Base-by-base conservation (phyloP, 2,113 vertebrate genomes). In the Thamnophis sirtalis region DNA sequence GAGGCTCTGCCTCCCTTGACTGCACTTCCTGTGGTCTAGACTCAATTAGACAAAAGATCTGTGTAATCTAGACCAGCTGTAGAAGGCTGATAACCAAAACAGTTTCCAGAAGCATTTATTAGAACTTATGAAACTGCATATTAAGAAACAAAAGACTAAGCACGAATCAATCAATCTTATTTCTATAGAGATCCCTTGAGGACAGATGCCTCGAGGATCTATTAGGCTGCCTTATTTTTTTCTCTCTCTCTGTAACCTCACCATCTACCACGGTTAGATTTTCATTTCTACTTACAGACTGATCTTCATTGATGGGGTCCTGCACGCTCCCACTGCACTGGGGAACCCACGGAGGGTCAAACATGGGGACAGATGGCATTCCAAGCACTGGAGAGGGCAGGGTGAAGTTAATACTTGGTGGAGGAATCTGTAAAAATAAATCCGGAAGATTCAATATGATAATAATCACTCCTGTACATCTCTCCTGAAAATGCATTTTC, bases 361-460 rank as follows among this genome's bases (percentile, higher is more conserved):
- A 99, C 98, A 99, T 99, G 4, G 99, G 99, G 51, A 99, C 98
- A 28, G 99, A 99, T 4, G 99, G 99, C 99, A 99, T 99, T 54
- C 99, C 99, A 96, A 99, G 98, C 43, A 99, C 99, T 9, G 99
- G 99, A 9, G 99, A 99, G 5, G 99, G 99, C 94, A 99, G 96
- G 2, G 99, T 99, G 96, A 99, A 99, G 96, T 99, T 99, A 96
- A 99, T 99, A 96, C 99, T 99, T 91, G 99, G 99, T 60, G 99
- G 99, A 49, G 99, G 99, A 58, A 99, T 99, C 99, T 99, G 94
- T 93, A 89, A n/a, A 90, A 94, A 90, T 92, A 2, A 48, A 56
- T 0, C n/a, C 68, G 51, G 21, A 43, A 15, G 13, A 54, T 88
- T 38, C 24, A 88, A 49, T 3, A 85, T 19, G 33, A 84, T 49